Conservation (phyloP, 2,113 vertebrate species). For the Mesembrinibis cayennensis region DNA sequence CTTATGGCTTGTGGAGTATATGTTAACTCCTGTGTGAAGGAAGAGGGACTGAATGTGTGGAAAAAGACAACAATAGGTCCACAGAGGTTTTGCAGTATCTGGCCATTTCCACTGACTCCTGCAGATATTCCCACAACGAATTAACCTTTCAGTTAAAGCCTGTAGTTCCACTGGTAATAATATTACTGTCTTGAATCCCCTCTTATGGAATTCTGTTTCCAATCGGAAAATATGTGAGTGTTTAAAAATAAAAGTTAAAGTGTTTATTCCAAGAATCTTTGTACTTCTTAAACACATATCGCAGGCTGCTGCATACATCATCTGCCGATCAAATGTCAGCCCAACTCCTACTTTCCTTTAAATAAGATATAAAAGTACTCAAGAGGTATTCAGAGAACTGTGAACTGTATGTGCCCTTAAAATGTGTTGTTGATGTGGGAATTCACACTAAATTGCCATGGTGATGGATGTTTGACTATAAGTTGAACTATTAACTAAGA, state of each 20-base stretch:
- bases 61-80: not conserved
- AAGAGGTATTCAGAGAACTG: not conserved
- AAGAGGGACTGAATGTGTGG: not conserved
- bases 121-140: not conserved
- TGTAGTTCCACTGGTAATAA: not conserved
- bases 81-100: not conserved
- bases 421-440: not conserved
- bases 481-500: not conserved
- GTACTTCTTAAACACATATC: conserved; percentile 9
- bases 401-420: not conserved
- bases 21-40: not conserved
- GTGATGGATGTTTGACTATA: not conserved
- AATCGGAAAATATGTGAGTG: not conserved
- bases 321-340: not conserved
- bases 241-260: conserved; percentile 22
- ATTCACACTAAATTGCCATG: not conserved
- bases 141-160: not conserved
- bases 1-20: not conserved
- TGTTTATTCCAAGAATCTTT: conserved; percentile 15
- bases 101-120: not conserved
- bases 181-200: not conserved
- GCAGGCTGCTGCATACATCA: not conserved
- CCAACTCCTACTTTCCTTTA: not conserved
- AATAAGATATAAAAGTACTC: not conserved
- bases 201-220: not conserved